Evolutionary conservation across 2,113 vertebrate species (phyloP), one percentile per base, ranked within the genome.

Genomic region (Gymnarchus niloticus): DNA sequence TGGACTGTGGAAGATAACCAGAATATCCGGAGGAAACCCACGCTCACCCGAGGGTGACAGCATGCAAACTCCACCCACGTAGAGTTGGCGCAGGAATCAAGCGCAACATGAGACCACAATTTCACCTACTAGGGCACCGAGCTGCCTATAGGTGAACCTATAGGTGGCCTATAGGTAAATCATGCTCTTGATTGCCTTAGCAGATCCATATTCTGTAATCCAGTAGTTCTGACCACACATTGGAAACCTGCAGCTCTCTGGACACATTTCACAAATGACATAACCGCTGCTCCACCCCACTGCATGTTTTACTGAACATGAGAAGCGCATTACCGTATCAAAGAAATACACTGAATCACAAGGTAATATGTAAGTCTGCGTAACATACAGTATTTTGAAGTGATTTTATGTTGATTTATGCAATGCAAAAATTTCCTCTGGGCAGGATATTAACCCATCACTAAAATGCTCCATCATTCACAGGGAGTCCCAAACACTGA

Each of bases 231-330:
- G n/a, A n/a, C 49, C 25, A 52, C 23, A 48, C 37, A 33, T 51
- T 81, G 51, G 17, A 81, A 81, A 28, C 49, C 48, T 51, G 48
- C 78, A 25, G 78, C 23, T 52, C 48, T 81, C 78, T 81, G 78
- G 3, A 52, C 78, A 81, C n/a, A n/a, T n/a, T n/a, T n/a, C n/a
- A n/a, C 12, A 52, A 52, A 81, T 81, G 51, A 81, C 78, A 81
- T 52, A 81, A 81, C n/a, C 25, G 52, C 25, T 6, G 23, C 57
- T 61, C 57, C 57, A 61, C 23, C 4, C 52, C 52, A 54, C 14
- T 54, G 14, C 52, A 54, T 14, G 6, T 23, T 78, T 78, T 78
- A 44, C 21, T 41, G 46, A 78, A 48, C 44, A 25, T 48, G 1
- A n/a, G 44, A 78, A 23, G 6, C 41, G 23, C 41, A 77, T 23